phyloP scores from a whole-genome alignment of 2,888 invertebrate genomes.

The Calephelis perditalis region DNA sequence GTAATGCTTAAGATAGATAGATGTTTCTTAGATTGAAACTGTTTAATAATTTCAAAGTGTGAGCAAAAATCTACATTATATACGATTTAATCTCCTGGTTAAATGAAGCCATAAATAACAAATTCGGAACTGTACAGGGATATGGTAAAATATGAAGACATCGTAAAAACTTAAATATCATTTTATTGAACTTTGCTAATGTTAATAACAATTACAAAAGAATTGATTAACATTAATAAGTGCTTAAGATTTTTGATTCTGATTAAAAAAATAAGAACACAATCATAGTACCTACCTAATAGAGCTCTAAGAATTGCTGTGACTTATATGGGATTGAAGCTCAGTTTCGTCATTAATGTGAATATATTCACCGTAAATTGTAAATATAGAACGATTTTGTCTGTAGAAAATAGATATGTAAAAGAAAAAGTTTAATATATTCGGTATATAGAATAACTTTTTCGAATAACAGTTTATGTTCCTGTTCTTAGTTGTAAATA shows the following conservation, averaged over 20 bases:
- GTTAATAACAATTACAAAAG: constrained; percentile 14
- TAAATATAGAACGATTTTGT: constrained; percentile 51
- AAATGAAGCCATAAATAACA: constrained; percentile 41
- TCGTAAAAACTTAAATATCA: constrained; percentile 30
- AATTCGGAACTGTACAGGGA: constrained; percentile 78
- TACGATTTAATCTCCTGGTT: not conserved
- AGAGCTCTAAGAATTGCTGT: constrained; percentile 64
- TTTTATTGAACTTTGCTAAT: not conserved
- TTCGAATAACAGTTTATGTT: constrained; percentile 74
- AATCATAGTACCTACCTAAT: constrained; percentile 39
- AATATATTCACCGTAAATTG: constrained; percentile 62
- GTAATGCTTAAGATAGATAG: constrained; percentile 37
- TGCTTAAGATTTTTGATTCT: not conserved
- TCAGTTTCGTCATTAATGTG: constrained; percentile 60
- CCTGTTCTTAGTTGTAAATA: constrained; percentile 74
- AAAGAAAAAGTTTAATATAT: constrained; percentile 69
- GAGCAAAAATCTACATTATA: constrained; percentile 18
- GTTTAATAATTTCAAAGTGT: constrained; percentile 22
- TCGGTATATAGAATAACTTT: constrained; percentile 55
- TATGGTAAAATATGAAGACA: constrained; percentile 52
- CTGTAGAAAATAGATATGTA: constrained; percentile 51
- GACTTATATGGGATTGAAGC: constrained; percentile 54
- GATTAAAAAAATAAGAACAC: constrained; percentile 30
- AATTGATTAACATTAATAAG: constrained; percentile 17
- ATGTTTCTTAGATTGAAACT: constrained; percentile 34